Evolutionary conservation across 2,888 invertebrate species (phyloP).

Genomic region (Papilio elwesi): DNA sequence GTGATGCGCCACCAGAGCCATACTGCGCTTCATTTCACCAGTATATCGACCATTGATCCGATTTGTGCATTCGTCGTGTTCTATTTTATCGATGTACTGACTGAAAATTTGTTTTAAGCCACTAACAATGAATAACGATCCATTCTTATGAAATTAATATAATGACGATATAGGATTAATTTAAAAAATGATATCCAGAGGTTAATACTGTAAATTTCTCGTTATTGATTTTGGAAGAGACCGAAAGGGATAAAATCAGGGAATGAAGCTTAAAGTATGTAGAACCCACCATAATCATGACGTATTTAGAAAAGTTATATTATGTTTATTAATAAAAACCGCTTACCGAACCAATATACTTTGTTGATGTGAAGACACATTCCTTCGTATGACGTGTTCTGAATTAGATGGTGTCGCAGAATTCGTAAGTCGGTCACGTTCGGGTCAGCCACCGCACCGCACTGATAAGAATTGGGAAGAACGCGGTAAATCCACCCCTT

Average conservation of each 20-base stretch:
- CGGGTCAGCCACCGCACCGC: slow-evolving; percentile 51
- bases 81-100: slow-evolving; percentile 44
- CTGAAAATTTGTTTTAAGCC: slow-evolving; percentile 33
- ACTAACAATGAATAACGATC: background rate
- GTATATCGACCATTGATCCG: slow-evolving; percentile 63
- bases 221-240: background rate
- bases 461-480: slow-evolving; percentile 53
- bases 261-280: too few species aligned
- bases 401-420: slow-evolving; percentile 53
- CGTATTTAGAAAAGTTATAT: background rate
- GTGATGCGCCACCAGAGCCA: slow-evolving; percentile 70
- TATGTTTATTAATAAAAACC: background rate
- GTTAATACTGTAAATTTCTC: background rate
- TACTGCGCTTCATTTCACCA: slow-evolving; percentile 79
- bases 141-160: background rate
- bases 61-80: slow-evolving; percentile 56
- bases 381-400: slow-evolving; percentile 53
- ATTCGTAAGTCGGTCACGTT: slow-evolving; percentile 70
- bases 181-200: background rate
- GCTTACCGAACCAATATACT: background rate
- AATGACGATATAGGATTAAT: background rate
- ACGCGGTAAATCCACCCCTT: slow-evolving; percentile 28
- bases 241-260: background rate
- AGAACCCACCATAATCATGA: too few species aligned
- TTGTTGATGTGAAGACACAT: background rate